Evolutionary conservation across 2,797 vertebrate species (phyloP).

Genomic region (Sorex maritimensis): DNA sequence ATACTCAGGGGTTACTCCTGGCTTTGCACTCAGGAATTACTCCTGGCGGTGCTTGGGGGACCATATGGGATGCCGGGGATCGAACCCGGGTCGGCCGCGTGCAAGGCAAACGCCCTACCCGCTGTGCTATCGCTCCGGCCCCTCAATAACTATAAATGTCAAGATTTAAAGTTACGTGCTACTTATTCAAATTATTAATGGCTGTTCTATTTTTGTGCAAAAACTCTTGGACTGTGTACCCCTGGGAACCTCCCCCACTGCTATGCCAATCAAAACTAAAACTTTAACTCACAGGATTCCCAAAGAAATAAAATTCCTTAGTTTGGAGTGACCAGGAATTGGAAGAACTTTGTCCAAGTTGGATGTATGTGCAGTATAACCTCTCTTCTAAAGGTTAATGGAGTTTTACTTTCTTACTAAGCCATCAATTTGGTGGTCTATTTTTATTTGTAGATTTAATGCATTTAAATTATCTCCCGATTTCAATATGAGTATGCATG

Average conservation of each 20-base stretch:
- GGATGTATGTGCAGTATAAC: constrained; percentile 31
- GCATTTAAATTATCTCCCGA: constrained; percentile 11
- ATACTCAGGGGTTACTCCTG: no score
- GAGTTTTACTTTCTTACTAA: constrained; percentile 52
- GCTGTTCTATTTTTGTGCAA: constrained; percentile 1
- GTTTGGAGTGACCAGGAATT: neutral
- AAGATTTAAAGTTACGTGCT: neutral
- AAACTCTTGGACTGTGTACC: neutral
- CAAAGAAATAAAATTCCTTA: constrained; percentile 5
- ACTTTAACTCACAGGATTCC: neutral
- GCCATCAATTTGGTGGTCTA: constrained; percentile 52
- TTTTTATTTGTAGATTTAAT: constrained; percentile 70
- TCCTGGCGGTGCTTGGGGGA: no score
- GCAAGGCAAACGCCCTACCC: no score
- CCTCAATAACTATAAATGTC: neutral
- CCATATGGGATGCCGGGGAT: no score
- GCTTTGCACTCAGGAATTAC: no score
- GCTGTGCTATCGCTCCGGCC: no score
- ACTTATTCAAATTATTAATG: constrained; percentile 12
- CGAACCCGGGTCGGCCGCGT: no score
- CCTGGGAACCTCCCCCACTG: neutral
- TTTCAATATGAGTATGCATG: constrained; percentile 31
- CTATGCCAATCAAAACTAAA: neutral
- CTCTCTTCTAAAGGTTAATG: constrained; percentile 68
- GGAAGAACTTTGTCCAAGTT: constrained; percentile 33